phyloP scores from a whole-genome alignment of 2,888 invertebrate species.

The Piscicola geometra region DNA sequence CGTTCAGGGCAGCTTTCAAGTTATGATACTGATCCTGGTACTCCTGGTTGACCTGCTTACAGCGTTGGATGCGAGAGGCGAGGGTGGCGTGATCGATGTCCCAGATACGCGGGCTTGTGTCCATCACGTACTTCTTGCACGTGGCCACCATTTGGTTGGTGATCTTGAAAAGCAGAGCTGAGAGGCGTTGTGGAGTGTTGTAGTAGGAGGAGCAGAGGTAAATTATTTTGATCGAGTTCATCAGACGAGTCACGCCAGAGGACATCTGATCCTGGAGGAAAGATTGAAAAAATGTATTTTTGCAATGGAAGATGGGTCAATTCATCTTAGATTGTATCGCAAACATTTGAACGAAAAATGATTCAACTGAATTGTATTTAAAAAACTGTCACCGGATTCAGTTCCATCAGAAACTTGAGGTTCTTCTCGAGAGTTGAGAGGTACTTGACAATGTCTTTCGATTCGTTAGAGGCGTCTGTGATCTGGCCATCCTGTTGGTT shows the following conservation, averaged over 20 bases:
- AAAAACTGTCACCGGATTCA: slow-evolving; percentile 81
- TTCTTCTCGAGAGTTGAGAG: slow-evolving; percentile 89
- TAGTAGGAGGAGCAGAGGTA: slow-evolving; percentile 93
- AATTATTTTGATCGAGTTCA: slow-evolving; percentile 86
- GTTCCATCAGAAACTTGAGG: slow-evolving; percentile 84
- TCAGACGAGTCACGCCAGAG: slow-evolving; percentile 77
- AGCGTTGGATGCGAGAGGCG: slow-evolving; percentile 72
- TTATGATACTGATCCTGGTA: slow-evolving; percentile 71
- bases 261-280: slow-evolving; percentile 69
- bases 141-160: slow-evolving; percentile 98
- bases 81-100: slow-evolving; percentile 69
- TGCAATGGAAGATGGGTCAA: background rate
- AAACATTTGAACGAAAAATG: too few species aligned
- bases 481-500: slow-evolving; percentile 70
- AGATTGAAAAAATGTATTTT: background rate
- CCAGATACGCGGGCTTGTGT: slow-evolving; percentile 76
- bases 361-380: too few species aligned
- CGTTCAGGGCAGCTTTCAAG: slow-evolving; percentile 69
- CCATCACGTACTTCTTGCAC: slow-evolving; percentile 81
- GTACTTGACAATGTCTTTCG: slow-evolving; percentile 90
- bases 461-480: slow-evolving; percentile 89
- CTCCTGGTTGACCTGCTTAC: slow-evolving; percentile 76
- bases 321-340: background rate
- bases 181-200: slow-evolving; percentile 90
- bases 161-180: slow-evolving; percentile 92